phyloP scores from a whole-genome alignment of 2,797 vertebrate genomes.

The Spinibarbus caldwelli region DNA sequence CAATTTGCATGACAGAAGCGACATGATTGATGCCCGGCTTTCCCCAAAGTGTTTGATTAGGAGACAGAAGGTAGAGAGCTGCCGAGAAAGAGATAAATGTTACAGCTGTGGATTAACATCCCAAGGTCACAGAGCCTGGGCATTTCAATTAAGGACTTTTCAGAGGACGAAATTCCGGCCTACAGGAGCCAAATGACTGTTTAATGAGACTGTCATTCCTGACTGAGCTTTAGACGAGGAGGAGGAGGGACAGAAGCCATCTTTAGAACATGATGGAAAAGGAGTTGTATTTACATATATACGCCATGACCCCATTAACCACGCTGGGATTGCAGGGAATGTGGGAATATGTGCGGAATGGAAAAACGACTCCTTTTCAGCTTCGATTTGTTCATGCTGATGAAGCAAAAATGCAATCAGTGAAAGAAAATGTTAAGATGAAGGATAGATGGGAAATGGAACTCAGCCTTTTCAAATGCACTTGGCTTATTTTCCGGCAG shows the following conservation, averaged over 20 bases:
- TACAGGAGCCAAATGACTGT: slow-evolving; percentile 72
- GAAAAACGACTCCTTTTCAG: slow-evolving; percentile 10
- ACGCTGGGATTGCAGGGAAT: slow-evolving; percentile 10
- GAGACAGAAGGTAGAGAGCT: slow-evolving; percentile 75
- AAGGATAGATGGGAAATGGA: slow-evolving; percentile 14
- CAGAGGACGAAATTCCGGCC: slow-evolving; percentile 66
- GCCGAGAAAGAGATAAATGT: slow-evolving; percentile 80
- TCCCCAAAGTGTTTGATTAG: slow-evolving; percentile 71
- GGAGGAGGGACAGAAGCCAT: slow-evolving; percentile 38
- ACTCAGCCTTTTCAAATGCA: not conserved
- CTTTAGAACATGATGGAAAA: slow-evolving; percentile 55
- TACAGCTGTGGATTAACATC: slow-evolving; percentile 75
- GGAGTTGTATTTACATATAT: slow-evolving; percentile 63
- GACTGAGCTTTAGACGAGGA: slow-evolving; percentile 67
- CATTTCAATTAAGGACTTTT: slow-evolving; percentile 79
- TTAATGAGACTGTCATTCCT: slow-evolving; percentile 77
- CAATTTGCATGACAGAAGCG: slow-evolving; percentile 65
- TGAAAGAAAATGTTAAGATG: slow-evolving; percentile 28
- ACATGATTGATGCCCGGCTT: slow-evolving; percentile 73
- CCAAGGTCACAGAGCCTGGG: slow-evolving; percentile 79
- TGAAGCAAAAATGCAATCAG: slow-evolving; percentile 27
- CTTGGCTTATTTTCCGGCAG: not conserved
- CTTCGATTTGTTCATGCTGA: slow-evolving; percentile 38
- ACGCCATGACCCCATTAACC: slow-evolving; percentile 54
- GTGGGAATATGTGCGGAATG: not conserved